Base-by-base conservation (phyloP, 2,888 invertebrate genomes). In the Tuta absoluta region DNA sequence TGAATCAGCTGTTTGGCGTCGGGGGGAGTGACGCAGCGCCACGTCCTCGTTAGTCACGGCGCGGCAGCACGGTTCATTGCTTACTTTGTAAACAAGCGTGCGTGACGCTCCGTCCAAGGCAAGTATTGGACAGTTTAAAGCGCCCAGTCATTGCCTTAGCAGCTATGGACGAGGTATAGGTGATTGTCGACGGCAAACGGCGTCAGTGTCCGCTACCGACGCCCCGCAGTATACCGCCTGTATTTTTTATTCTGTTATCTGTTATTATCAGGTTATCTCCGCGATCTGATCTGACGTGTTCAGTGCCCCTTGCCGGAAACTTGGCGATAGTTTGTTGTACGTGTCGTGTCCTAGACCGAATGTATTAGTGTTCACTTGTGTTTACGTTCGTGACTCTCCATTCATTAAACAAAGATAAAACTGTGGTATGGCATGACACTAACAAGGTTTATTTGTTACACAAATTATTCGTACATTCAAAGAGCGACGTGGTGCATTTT, bases 1-100 rank as follows among this genome's bases (percentile, higher is more conserved):
- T 81, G 84, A 87, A 87, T 88, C 89, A 89, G 89, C 89, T 89
- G 89, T 87, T 87, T 66, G 72, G 68, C 63, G 71, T 72, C 74
- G 69, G 81, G 78, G 81, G 84, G 78, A 79, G 77, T 76, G 77
- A 69, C 69, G 76, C 74, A 72, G 75, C 67, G 69, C 75, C 75
- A 8, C 21, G 21, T 5, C 21, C 21, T 12, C 2, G 51, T 51
- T 11, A 51, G 62, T 17, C 69, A 69, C 21, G 45, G 24, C 37
- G 58, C 12, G 21, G 37, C 51, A 5, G 19, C 23, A 23, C 23
- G n/a, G 28, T 56, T n/a, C 56, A 56, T 24, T 24, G 56, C 23
- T 56, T 17, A 24, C 56, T 24, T 28, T 8, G 28, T 17, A n/a
- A 56, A 17, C 24, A 7, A 11, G 12, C 56, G 23, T 33, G 28